Conservation (phyloP, 2,888 invertebrate genomes). For the Eledona agricola region DNA sequence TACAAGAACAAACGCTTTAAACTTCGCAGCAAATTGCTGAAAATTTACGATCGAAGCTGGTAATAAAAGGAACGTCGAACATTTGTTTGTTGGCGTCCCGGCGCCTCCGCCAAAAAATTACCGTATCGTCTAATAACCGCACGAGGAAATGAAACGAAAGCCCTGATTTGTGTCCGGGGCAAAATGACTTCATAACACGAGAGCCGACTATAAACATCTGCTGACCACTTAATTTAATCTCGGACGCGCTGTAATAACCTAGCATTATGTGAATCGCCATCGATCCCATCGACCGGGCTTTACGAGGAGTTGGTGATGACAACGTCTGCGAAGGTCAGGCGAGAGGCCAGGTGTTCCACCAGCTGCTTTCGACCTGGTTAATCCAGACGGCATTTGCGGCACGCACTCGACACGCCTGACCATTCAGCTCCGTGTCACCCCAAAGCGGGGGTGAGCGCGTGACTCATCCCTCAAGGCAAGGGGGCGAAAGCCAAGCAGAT, state of each 20-base stretch:
- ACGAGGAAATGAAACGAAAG: constrained; percentile 6
- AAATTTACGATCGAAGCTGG: constrained; percentile 9
- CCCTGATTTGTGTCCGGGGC: constrained; percentile 29
- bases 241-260: constrained; percentile 5
- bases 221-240: constrained; percentile 47
- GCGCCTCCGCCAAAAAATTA: constrained; percentile 5
- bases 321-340: constrained; percentile 15
- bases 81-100: constrained; percentile 3
- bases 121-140: constrained; percentile 15
- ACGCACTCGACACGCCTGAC: constrained; percentile 41
- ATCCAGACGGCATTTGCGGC: constrained; percentile 39
- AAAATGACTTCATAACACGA: constrained; percentile 41
- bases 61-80: constrained; percentile 6
- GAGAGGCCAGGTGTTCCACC: constrained; percentile 39
- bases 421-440: constrained; percentile 39
- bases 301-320: constrained; percentile 10
- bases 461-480: constrained; percentile 38
- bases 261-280: constrained; percentile 5
- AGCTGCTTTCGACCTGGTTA: constrained; percentile 38
- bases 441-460: constrained; percentile 35
- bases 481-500: constrained; percentile 5
- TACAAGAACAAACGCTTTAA: constrained; percentile 19
- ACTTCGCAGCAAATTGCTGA: constrained; percentile 13
- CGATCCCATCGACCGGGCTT: constrained; percentile 9
- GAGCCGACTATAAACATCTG: constrained; percentile 44